A percentile compares a stretch with the other conserved stretches of the same genome.
phyloP scores from a whole-genome alignment of 2,888 invertebrate genomes.

The Phyto melanocephala region DNA sequence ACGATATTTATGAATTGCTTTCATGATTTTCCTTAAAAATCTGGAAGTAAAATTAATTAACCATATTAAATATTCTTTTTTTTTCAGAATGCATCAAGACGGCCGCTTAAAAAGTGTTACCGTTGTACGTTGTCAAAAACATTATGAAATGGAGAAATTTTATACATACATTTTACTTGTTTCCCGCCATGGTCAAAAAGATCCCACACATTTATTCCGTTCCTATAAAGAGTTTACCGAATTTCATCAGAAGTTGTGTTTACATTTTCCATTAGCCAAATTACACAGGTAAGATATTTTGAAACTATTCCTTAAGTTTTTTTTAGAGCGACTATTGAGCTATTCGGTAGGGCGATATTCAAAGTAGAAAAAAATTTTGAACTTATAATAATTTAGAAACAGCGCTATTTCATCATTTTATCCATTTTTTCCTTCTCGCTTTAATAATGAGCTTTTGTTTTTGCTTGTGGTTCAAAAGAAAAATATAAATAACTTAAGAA shows the following conservation, averaged over 20 bases:
- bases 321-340: too few species aligned
- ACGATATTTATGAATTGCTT: too few species aligned
- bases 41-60: too few species aligned
- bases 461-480: too few species aligned
- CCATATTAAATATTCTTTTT: neutral
- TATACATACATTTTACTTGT: constrained; percentile 95
- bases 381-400: too few species aligned
- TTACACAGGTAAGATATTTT: constrained; percentile 87
- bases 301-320: neutral
- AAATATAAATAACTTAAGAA: too few species aligned
- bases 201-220: constrained; percentile 92
- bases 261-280: constrained; percentile 94
- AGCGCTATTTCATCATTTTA: too few species aligned
- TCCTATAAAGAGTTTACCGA: constrained; percentile 98
- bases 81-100: constrained; percentile 89
- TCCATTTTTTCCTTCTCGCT: too few species aligned
- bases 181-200: constrained; percentile 90
- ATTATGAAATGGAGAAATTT: constrained; percentile 98
- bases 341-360: too few species aligned
- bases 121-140: constrained; percentile 94
- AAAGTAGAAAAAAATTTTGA: too few species aligned
- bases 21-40: too few species aligned
- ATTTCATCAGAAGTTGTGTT: constrained; percentile 94
- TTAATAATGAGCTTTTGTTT: too few species aligned
- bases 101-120: constrained; percentile 91